These are phyloP conservation scores for Holcopasites calliopsidis DNA, from an alignment of 1,140 invertebrate genomes.

Conservation along the genomic window DNA sequence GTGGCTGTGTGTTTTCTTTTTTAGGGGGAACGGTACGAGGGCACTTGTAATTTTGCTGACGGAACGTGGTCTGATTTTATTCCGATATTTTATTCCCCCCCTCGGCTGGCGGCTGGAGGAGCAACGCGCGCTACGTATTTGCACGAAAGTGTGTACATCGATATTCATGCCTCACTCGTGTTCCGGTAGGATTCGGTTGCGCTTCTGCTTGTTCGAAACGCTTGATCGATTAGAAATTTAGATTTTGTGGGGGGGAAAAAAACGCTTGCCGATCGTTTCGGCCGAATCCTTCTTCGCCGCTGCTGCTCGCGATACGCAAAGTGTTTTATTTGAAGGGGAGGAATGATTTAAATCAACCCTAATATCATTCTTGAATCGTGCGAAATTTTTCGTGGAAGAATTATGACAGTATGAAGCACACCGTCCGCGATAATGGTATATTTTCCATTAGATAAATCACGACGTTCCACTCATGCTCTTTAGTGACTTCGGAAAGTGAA, in stretches of 20 bases:
- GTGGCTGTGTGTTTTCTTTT: neutral
- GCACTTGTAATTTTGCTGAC: neutral
- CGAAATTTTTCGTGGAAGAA: neutral
- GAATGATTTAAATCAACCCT: neutral
- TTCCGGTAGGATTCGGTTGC: too few species aligned
- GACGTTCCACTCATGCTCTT: neutral
- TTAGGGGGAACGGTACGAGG: neutral
- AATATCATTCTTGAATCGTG: neutral
- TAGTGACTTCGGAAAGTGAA: neutral
- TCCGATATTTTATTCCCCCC: neutral
- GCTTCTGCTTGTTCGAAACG: too few species aligned
- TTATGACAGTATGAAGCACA: neutral
- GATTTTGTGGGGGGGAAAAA: neutral
- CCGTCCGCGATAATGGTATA: neutral
- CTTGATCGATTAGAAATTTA: neutral
- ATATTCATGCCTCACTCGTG: too few species aligned
- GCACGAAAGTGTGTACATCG: too few species aligned
- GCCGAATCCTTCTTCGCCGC: too few species aligned
- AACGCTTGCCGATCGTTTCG: too few species aligned
- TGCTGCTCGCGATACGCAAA: too few species aligned
- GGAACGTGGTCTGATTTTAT: neutral
- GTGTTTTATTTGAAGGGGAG: too few species aligned
- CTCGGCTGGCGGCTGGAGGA: too few species aligned
- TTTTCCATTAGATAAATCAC: conserved; percentile 9
- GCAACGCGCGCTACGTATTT: too few species aligned